These are phyloP conservation scores for Drosophila peninsularis DNA, from an alignment of 2,888 invertebrate genomes.

Conservation along the genomic window DNA sequence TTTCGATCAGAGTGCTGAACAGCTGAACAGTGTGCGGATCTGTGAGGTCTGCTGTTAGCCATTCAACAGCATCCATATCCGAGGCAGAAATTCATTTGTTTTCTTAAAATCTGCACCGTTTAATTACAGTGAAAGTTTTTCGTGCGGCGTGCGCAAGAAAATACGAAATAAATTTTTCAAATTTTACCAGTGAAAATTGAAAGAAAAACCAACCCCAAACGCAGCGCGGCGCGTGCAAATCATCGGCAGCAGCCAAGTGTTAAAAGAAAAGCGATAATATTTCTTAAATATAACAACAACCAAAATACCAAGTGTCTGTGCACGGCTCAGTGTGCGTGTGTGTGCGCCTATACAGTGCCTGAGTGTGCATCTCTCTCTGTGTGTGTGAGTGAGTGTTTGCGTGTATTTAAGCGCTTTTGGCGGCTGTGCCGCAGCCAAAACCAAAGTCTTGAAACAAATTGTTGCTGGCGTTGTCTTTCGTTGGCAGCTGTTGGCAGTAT, in stretches of 20 bases:
- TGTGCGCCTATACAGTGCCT: constrained; percentile 25
- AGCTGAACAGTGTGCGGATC: constrained; percentile 49
- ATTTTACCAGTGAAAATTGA: constrained; percentile 75
- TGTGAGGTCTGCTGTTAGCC: constrained; percentile 36
- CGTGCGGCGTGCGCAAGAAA: constrained; percentile 13
- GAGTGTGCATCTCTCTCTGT: constrained; percentile 24
- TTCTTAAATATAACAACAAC: constrained; percentile 44
- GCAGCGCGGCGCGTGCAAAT: constrained; percentile 54
- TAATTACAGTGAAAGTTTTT: constrained; percentile 67
- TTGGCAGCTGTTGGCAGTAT: constrained; percentile 80
- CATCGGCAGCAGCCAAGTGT: constrained; percentile 57
- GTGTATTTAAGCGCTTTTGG: constrained; percentile 57
- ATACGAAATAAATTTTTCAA: constrained; percentile 40
- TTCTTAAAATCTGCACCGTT: constrained; percentile 35
- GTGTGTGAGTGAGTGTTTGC: constrained; percentile 42
- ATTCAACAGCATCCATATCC: constrained; percentile 26
- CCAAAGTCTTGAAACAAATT: constrained; percentile 41
- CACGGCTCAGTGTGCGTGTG: constrained; percentile 49
- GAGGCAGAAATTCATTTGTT: constrained; percentile 34
- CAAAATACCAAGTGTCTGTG: constrained; percentile 44
- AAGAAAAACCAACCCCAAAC: constrained; percentile 26
- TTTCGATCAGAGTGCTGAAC: constrained; percentile 13
- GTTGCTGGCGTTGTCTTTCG: constrained; percentile 67
- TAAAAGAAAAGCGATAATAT: constrained; percentile 55
- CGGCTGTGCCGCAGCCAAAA: constrained; percentile 63